Evolutionary conservation across 2,888 invertebrate species (phyloP), one percentile per base, ranked within the genome.

Genomic region (Teleiodes luculella): DNA sequence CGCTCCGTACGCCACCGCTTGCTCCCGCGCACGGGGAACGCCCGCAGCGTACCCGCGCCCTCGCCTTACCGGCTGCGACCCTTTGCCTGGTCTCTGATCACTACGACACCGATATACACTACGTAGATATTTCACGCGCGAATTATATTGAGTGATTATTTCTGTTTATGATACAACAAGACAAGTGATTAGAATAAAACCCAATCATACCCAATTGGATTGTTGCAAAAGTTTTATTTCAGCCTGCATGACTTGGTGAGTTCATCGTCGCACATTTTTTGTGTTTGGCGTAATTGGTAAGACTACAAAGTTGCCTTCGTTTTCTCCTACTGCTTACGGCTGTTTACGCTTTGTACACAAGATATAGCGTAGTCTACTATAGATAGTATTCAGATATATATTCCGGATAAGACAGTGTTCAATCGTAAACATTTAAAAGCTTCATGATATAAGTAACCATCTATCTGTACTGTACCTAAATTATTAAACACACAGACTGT

Each of bases 241-340:
- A 39, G 50, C n/a, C 39, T 50, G n/a, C 35, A 48, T 52, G 33
- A 10, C 30, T 46, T 49, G 56, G 56, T 56, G 53, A 56, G 56
- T 56, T 56, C 52, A 52, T 51, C 50, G 24, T 48, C 48, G 30
- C 31, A 7, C 16, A 20, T 10, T 46, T 46, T 30, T 28, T 24
- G 24, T 4, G 6, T 4, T 24, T 24, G 3, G 6, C 6, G 24
- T 24, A 4, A 24, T 24, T 3, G 24, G 6, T 24, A 6, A 24
- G 24, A 6, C 24, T 4, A 24, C 6, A 24, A 24, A 24, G 24
- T 24, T 24, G 6, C 24, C 24, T 4, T 24, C 3, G 6, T 24
- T 24, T 24, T 4, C 24, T 24, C 6, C 24, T 24, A 24, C 24
- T 6, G 3, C 6, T 4, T 24, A 6, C 24, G 6, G 24, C 24